Evolutionary conservation across 1,140 invertebrate species (phyloP), one percentile per base, ranked within the genome.

Genomic region (Caenorhabditis briggsae): DNA sequence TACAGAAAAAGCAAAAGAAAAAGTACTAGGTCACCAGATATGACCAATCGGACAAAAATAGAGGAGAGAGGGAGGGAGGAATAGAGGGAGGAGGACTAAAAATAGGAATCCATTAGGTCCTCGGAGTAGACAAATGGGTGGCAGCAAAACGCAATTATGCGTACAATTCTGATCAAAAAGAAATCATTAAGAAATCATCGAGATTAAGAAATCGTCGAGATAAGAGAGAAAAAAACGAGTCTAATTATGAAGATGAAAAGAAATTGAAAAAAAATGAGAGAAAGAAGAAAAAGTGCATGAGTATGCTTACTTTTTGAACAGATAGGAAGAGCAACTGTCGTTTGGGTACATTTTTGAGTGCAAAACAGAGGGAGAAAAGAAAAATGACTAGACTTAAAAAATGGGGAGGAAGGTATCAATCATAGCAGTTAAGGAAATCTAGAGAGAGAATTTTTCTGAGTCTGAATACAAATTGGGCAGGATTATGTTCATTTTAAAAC

Each of bases 21-120:
- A 2, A 2, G 33, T 33, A 1, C 33, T 33, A 33, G 33, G 33
- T 33, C 33, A 33, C 33, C 1, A 33, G 33, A 33, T 33, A 33
- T 33, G 33, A 33, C 33, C 33, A 3, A 33, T 33, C 3, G 33
- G 33, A 3, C n/a, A 33, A 33, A 33, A 33, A 33, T 33, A 33
- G 33, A 2, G 33, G 33, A 33, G 33, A 33, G 33, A 33, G 33
- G 33, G 33, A 33, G 50, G 5, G 50, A 53, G 56, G 18, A 58
- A n/a, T 14, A 58, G 18, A n/a, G n/a, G 59, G 23, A 61, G 23
- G 11, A 11, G 23, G 59, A 20, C 59, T 61, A 23, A 25, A 9
- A 20, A 46, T n/a, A 70, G 33, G 23, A n/a, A 70, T 70, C 64
- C 64, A 70, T 70, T 70, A 70, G 41, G 41, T 70, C 46, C 23